A percentile compares a stretch with the other conserved stretches of the same genome.
phyloP scores from a whole-genome alignment of 2,113 vertebrate species.

The pig (Sus scrofa) region T2T-Sscrofa CM000812.6:181441501-181442000 shows the following conservation, averaged over 20 bases:
- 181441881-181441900: neutral
- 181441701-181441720: neutral
- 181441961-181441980: neutral
- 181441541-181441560: neutral
- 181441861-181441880: neutral
- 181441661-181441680: neutral
- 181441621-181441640: neutral
- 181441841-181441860: neutral
- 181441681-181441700: neutral
- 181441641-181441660: neutral
- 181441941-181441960: too few species aligned
- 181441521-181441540: neutral
- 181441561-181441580: neutral
- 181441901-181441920: neutral
- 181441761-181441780: neutral
- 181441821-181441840: neutral
- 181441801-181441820: neutral
- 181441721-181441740: neutral
- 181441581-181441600: neutral
- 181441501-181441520: neutral
- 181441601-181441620: neutral
- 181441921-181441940: neutral
- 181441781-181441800: neutral
- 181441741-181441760: neutral
- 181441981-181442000: neutral